phyloP scores from a whole-genome alignment of 2,113 vertebrate genomes.

The Cranoglanis bouderius region DNA sequence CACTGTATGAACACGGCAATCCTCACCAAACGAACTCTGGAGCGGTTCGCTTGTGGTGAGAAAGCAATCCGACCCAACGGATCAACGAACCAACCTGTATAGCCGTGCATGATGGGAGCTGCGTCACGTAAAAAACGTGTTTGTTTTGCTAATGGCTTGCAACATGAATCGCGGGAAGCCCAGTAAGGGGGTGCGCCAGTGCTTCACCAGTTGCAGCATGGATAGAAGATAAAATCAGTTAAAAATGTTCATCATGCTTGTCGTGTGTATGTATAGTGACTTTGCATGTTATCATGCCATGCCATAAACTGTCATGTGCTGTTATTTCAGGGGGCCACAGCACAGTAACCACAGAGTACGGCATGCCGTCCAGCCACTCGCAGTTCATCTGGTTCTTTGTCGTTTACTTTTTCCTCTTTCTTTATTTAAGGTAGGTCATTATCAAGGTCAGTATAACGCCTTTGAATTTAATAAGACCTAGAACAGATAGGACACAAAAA shows the following conservation, averaged over 20 bases:
- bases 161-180: too few species aligned
- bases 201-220: not conserved
- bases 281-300: not conserved
- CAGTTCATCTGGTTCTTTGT: constrained; percentile 99
- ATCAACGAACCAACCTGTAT: too few species aligned
- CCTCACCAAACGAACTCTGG: too few species aligned
- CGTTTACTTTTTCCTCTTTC: constrained; percentile 97
- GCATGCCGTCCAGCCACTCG: constrained; percentile 97
- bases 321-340: constrained; percentile 78
- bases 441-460: not conserved
- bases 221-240: not conserved
- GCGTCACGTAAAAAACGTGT: too few species aligned
- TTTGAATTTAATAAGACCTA: not conserved
- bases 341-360: constrained; percentile 86
- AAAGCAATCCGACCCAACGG: too few species aligned
- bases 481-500: not conserved
- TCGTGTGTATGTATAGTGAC: not conserved
- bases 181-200: not conserved
- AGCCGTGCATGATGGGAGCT: too few species aligned
- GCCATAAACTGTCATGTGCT: not conserved
- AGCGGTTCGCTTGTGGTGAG: too few species aligned
- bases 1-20: too few species aligned
- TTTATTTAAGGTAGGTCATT: constrained; percentile 92
- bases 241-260: not conserved
- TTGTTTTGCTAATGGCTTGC: too few species aligned